phyloP scores from a whole-genome alignment of 2,797 vertebrate species.

The Apodemus agrarius region DNA sequence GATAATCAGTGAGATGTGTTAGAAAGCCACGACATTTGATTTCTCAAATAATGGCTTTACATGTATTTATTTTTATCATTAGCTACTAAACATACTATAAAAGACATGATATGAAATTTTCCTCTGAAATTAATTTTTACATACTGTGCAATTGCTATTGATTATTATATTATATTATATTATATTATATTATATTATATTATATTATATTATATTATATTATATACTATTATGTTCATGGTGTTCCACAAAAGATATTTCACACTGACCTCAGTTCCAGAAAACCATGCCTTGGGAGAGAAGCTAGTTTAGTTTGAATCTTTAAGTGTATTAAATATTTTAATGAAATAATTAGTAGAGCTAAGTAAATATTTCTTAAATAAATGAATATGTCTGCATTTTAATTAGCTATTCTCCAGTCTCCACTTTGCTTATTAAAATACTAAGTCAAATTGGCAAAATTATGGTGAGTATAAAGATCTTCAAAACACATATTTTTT shows the following conservation, averaged over 20 bases:
- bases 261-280: not conserved
- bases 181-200: no score
- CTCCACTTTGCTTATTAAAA: not conserved
- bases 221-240: not conserved
- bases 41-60: conserved; percentile 11
- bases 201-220: no score
- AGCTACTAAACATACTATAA: not conserved
- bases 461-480: not conserved
- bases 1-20: not conserved
- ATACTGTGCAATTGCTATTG: not conserved
- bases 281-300: not conserved
- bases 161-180: no score
- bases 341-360: not conserved
- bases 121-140: not conserved
- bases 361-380: not conserved
- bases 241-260: not conserved
- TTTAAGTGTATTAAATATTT: not conserved
- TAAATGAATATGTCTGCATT: not conserved
- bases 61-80: not conserved
- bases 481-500: not conserved
- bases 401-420: not conserved
- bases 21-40: not conserved
- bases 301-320: not conserved
- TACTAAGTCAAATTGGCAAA: not conserved
- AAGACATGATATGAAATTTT: not conserved